Evolutionary conservation across 53 echinoderm and acorn worm species (phyloP), one percentile per base, ranked within the genome.

Genomic region (Paelopatides confundens): DNA sequence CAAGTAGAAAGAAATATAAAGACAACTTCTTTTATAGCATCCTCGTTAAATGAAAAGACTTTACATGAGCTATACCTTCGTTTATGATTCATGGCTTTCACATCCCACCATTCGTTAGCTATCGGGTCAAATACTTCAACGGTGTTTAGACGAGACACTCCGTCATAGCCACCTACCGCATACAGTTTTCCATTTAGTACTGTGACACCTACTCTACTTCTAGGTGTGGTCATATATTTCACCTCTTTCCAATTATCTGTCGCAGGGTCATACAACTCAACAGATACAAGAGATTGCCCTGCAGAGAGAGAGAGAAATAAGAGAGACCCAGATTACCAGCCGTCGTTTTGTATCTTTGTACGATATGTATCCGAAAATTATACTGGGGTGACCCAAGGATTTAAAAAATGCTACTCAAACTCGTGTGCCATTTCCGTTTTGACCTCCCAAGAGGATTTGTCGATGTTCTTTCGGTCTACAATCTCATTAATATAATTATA

Each of bases 101-200:
- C 92, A 69, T 97, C 98, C 98, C 98, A 97, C 98, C 98, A 97
- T 58, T 97, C 98, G 64, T 85, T 94, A 62, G 93, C 91, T 13
- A 82, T 81, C 0, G 98, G 92, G 65, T 97, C 98, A 87, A 93
- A 97, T 30, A 97, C 98, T 66, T 97, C 98, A 38, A 97, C 98
- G 2, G 98, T 97, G 74, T 95, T 94, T 24, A 97, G 89, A 69
- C 98, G 86, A 51, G 94, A 90, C 38, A 92, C 92, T 13, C 98
- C 98, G 67, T 97, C 98, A 39, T 97, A 97, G 5, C 98, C 98
- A 69, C 98, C 98, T n/a, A 97, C 92, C 2, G 98, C 98, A 27
- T 97, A 97, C 47, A 97, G 76, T 66, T 90, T 88, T 30, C 91
- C 94, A 21, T 90, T 70, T 39, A 97, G 89, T 26, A 97, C 98